Base-by-base conservation (phyloP, 1,140 invertebrate genomes). In the Drosophila malerkotliana region DNA sequence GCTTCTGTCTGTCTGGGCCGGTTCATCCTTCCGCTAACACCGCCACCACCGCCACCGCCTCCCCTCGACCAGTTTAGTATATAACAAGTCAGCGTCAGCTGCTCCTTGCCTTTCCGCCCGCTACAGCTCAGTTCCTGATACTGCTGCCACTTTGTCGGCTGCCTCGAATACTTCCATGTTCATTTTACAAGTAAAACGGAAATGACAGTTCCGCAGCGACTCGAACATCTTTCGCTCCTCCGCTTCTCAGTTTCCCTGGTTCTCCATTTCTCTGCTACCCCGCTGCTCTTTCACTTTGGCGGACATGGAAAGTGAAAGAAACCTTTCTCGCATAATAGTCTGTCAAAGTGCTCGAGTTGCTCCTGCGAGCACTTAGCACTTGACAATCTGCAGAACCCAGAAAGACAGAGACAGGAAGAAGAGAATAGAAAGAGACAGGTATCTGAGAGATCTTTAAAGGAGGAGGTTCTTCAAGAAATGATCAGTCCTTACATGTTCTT, bases 101-200 rank as follows among this genome's bases (percentile, higher is more conserved):
- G 83, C 83, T 82, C 68, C 79, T 80, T 67, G 32, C 72, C 58
- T 37, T 48, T 56, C 67, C 58, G 41, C 26, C 49, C 39, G 52
- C 47, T 61, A 37, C 56, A 41, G 53, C 53, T 76, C 37, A 47
- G 44, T 47, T 47, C 44, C 44, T 47, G 44, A 47, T 58, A 61
- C 66, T 79, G 62, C 56, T 72, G 67, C 60, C 82, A 87, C 82
- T 87, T 87, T 87, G 83, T 78, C 82, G 81, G 82, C 77, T 85
- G 82, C 79, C 76, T 89, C 77, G 85, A 89, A 90, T 89, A 84
- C 84, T 89, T 89, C 84, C 85, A 89, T 89, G 84, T 87, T 90
- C 88, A 80, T 83, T 87, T 90, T 90, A 81, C 88, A 84, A 90
- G 88, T 88, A 84, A 90, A 90, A 90, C 87, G 87, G 87, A 90